Conservation (phyloP, 2,797 vertebrate species). For the Spea hammondii region DNA sequence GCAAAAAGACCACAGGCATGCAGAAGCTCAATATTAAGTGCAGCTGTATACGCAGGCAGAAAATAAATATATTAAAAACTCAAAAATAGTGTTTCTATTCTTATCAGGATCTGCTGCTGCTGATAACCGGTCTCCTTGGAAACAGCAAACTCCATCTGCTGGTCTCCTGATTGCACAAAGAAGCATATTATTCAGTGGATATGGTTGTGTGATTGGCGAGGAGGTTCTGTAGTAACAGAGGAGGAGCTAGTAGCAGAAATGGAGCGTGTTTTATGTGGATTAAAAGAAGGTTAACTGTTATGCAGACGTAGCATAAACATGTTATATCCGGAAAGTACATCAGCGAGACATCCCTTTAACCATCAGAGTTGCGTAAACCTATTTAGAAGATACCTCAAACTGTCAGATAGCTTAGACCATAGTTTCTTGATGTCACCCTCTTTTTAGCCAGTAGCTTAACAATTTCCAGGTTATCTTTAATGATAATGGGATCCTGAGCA, state of each 20-base stretch:
- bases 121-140: conserved; percentile 36
- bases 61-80: conserved; percentile 19
- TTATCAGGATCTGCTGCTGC: conserved; percentile 16
- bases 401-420: too few relatives aligned
- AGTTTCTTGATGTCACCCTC: too few relatives aligned
- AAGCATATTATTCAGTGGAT: not conserved
- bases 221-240: not conserved
- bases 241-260: not conserved
- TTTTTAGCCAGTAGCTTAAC: too few relatives aligned
- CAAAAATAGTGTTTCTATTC: conserved; percentile 45
- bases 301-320: too few relatives aligned
- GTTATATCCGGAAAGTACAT: too few relatives aligned
- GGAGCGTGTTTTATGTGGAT: too few relatives aligned
- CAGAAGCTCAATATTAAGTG: conserved; percentile 5
- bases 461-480: too few relatives aligned
- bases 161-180: not conserved
- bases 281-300: too few relatives aligned
- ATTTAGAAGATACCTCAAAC: too few relatives aligned
- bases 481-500: too few relatives aligned
- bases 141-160: conserved; percentile 21
- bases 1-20: conserved; percentile 24
- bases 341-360: too few relatives aligned
- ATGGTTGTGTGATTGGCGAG: not conserved
- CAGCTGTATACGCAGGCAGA: not conserved
- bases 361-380: too few relatives aligned